phyloP scores from a whole-genome alignment of 2,888 invertebrate genomes.

The Nematopogon swammerdamellus region DNA sequence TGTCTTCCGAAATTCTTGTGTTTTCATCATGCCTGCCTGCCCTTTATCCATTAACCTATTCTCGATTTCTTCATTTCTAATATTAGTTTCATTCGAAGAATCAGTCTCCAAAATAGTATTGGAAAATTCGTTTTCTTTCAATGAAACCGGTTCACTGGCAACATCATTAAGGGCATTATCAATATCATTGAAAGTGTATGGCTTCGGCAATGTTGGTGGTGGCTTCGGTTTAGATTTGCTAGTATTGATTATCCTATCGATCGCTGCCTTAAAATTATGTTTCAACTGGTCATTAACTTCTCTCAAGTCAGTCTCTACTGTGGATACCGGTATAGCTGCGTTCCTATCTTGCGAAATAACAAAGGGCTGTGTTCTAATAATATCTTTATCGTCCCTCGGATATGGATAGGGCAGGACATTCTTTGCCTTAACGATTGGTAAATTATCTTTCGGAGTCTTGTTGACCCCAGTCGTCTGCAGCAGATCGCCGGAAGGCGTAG shows the following conservation, averaged over 20 bases:
- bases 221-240: conserved; percentile 16
- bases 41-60: no score
- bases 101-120: no score
- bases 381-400: conserved; percentile 15
- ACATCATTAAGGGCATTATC: neutral
- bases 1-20: no score
- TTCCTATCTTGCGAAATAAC: neutral
- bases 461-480: neutral
- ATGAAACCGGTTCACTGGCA: neutral
- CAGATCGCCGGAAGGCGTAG: neutral
- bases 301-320: conserved; percentile 29
- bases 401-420: conserved; percentile 30
- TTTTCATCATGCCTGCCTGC: no score
- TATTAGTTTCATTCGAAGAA: no score
- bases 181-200: neutral
- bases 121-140: neutral
- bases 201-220: conserved; percentile 1
- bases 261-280: conserved; percentile 35
- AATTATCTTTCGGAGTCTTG: conserved; percentile 8
- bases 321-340: neutral
- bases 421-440: conserved; percentile 32
- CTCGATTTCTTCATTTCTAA: no score
- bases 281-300: conserved; percentile 37
- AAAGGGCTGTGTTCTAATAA: neutral
- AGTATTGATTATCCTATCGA: conserved; percentile 30